A percentile compares a stretch with the other conserved stretches of the same genome.
phyloP scores from a whole-genome alignment of 2,888 invertebrate species.

The Hymenopus coronatus region DNA sequence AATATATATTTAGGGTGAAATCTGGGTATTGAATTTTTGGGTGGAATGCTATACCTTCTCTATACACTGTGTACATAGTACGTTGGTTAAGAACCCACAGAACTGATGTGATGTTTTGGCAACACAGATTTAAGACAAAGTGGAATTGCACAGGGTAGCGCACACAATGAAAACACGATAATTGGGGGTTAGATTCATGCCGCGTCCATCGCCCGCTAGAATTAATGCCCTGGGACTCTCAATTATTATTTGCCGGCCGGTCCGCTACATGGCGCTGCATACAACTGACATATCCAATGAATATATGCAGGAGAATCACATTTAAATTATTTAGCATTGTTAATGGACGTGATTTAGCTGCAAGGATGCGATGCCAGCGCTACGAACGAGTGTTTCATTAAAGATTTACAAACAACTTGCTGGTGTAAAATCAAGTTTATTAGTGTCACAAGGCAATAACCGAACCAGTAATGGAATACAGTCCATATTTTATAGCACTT shows the following conservation, averaged over 20 bases:
- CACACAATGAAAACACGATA: background rate
- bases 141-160: background rate
- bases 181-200: background rate
- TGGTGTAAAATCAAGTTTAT: background rate
- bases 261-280: background rate
- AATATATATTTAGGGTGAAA: no score
- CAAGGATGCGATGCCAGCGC: no score
- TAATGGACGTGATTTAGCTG: constrained; percentile 15
- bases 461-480: background rate
- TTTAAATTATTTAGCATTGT: constrained; percentile 15
- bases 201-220: background rate
- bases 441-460: background rate
- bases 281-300: background rate
- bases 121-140: no score
- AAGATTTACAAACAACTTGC: constrained; percentile 2
- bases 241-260: background rate
- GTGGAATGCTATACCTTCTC: no score
- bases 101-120: no score
- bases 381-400: background rate
- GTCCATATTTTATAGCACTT: background rate
- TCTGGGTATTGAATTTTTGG: no score
- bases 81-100: no score
- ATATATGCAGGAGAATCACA: background rate
- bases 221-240: background rate
- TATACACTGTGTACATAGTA: no score